Percentiles rank a stretch among this genome's conserved stretches.
These are phyloP conservation scores for Vicugna pacos DNA, from an alignment of 2,113 vertebrate species.

Conservation along the genomic window DNA sequence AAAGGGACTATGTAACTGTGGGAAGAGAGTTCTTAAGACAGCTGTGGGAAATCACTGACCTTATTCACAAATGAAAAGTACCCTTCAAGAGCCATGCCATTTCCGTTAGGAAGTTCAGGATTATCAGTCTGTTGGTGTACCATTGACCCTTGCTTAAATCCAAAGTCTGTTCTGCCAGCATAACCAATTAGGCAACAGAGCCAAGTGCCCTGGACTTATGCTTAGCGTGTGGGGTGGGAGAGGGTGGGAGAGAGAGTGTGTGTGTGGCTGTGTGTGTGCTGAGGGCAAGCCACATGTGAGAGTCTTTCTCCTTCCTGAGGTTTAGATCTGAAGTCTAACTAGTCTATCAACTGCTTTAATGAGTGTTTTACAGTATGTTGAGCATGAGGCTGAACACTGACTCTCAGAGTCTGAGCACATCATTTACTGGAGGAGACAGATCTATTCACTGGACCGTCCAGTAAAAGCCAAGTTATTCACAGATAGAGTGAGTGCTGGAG, in stretches of 20 bases:
- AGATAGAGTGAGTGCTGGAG: not conserved
- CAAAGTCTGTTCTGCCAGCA: not conserved
- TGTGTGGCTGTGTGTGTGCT: not conserved
- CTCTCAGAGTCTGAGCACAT: not conserved
- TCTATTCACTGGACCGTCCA: constrained; percentile 13
- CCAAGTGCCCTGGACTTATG: not conserved
- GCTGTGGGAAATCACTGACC: not conserved
- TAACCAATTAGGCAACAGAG: not conserved
- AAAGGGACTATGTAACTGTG: not conserved
- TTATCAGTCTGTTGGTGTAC: not conserved
- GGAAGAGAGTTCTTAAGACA: not conserved
- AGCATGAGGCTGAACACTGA: not conserved
- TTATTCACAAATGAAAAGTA: not conserved
- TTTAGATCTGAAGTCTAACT: not conserved
- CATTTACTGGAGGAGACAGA: not conserved
- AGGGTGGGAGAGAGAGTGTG: too few species aligned
- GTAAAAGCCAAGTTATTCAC: constrained; percentile 37
- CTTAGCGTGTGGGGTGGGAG: too few species aligned
- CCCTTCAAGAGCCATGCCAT: not conserved
- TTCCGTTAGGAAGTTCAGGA: not conserved
- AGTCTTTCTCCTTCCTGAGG: not conserved
- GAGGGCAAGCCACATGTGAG: not conserved
- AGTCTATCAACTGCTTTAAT: not conserved
- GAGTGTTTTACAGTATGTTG: not conserved
- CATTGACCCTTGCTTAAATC: not conserved